These are phyloP conservation scores for Drosophila ironensis DNA, from an alignment of 1,140 invertebrate genomes.

Conservation along the genomic window DNA sequence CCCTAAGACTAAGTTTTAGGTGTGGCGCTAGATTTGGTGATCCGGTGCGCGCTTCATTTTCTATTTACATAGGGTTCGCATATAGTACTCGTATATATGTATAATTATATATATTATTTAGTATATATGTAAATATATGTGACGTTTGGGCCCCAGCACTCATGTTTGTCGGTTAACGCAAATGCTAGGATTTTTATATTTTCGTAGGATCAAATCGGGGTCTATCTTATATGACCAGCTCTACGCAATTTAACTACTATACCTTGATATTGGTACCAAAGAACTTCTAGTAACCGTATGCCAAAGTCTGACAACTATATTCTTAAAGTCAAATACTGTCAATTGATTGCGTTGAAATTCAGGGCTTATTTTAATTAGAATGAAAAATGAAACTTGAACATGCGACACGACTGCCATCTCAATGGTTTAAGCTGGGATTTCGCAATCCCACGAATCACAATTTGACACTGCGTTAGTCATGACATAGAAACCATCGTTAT, in stretches of 20 bases:
- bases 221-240: conserved; percentile 48
- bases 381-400: background rate
- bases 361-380: background rate
- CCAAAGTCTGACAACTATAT: background rate
- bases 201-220: conserved; percentile 20
- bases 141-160: conserved; percentile 6
- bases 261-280: conserved; percentile 6
- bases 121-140: conserved; percentile 14
- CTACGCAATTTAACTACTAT: conserved; percentile 31
- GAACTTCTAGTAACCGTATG: background rate
- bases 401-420: conserved; percentile 1
- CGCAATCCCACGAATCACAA: conserved; percentile 38
- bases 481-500: conserved; percentile 45
- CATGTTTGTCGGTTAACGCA: conserved; percentile 1
- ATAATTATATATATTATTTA: conserved; percentile 43
- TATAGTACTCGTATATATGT: conserved; percentile 20
- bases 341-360: background rate
- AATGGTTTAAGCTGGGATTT: conserved; percentile 4
- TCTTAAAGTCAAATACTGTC: background rate
- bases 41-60: conserved; percentile 18
- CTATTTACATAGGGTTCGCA: conserved; percentile 49
- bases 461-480: conserved; percentile 43
- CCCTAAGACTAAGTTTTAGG: conserved; percentile 34
- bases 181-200: background rate
- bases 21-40: conserved; percentile 8